A percentile compares a stretch with the other conserved stretches of the same genome.
Conservation (phyloP, 2,797 vertebrate species). For the Takifugu rubripes region DNA sequence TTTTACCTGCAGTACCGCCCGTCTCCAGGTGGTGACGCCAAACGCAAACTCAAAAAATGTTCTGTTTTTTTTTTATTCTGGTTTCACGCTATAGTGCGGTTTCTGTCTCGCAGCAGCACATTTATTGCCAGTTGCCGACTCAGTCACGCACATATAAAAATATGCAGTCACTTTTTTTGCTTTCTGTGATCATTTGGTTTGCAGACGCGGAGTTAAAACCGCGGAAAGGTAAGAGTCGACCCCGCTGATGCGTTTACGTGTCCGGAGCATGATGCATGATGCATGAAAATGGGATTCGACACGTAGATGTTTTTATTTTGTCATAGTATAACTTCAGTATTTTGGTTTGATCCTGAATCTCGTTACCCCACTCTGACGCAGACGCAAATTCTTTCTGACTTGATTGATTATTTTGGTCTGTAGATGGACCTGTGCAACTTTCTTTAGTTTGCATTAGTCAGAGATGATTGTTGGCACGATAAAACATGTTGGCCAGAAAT, state of each 20-base stretch:
- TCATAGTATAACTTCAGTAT: no score
- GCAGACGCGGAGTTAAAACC: constrained; percentile 53
- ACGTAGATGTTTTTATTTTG: not conserved
- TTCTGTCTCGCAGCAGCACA: constrained; percentile 51
- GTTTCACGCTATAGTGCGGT: constrained; percentile 54
- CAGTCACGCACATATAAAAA: constrained; percentile 54
- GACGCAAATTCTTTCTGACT: not conserved
- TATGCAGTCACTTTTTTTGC: constrained; percentile 67
- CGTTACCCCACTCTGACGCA: constrained; percentile 6
- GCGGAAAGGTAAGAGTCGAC: constrained; percentile 68
- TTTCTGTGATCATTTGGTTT: constrained; percentile 56
- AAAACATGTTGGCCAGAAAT: not conserved
- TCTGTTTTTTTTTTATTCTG: constrained; percentile 11
- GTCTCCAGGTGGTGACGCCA: constrained; percentile 72
- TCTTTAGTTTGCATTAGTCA: constrained; percentile 1
- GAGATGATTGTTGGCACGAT: not conserved
- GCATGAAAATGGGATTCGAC: constrained; percentile 3
- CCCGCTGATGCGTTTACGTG: constrained; percentile 23
- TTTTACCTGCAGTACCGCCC: not conserved
- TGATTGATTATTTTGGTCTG: constrained; percentile 1
- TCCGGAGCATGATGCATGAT: constrained; percentile 13
- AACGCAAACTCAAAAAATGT: constrained; percentile 35
- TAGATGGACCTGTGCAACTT: constrained; percentile 4
- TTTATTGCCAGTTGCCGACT: constrained; percentile 44
- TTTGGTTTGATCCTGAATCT: not conserved